phyloP scores from a whole-genome alignment of 2,113 vertebrate species.

The Conger conger region DNA sequence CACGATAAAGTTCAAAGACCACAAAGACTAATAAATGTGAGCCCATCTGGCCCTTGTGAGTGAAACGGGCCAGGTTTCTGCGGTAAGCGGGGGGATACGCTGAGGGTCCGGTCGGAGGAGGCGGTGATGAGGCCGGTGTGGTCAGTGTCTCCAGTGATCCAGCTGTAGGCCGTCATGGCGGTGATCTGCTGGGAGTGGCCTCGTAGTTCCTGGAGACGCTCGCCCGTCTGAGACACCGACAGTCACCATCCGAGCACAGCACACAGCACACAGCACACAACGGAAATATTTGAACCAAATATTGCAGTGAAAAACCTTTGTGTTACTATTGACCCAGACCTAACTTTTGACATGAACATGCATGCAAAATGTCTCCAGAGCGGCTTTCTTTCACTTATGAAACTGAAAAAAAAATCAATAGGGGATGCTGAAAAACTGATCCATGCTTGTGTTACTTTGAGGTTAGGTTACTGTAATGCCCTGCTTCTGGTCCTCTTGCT shows the following conservation, averaged over 20 bases:
- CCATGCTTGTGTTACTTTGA: too few species aligned
- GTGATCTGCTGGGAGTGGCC: constrained; percentile 93
- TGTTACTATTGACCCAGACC: too few species aligned
- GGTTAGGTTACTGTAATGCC: too few species aligned
- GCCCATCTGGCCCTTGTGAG: background rate
- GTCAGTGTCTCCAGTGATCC: constrained; percentile 51
- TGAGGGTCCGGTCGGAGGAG: constrained; percentile 87
- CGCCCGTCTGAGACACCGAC: constrained; percentile 79
- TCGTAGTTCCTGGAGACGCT: constrained; percentile 81
- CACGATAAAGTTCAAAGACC: background rate
- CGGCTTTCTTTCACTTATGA: too few species aligned
- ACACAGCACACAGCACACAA: background rate
- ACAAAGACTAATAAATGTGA: background rate
- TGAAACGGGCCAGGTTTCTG: background rate
- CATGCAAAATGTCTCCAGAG: too few species aligned
- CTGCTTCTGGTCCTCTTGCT: too few species aligned
- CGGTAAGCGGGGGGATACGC: constrained; percentile 76
- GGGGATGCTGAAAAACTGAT: too few species aligned
- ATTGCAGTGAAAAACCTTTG: too few species aligned
- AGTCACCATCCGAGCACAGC: background rate
- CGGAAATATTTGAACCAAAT: too few species aligned
- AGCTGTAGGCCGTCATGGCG: constrained; percentile 75
- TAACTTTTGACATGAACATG: too few species aligned
- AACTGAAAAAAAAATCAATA: too few species aligned
- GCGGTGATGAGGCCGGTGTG: constrained; percentile 80